phyloP scores from a whole-genome alignment of 2,797 vertebrate genomes.

The Eulemur albifrons region DNA sequence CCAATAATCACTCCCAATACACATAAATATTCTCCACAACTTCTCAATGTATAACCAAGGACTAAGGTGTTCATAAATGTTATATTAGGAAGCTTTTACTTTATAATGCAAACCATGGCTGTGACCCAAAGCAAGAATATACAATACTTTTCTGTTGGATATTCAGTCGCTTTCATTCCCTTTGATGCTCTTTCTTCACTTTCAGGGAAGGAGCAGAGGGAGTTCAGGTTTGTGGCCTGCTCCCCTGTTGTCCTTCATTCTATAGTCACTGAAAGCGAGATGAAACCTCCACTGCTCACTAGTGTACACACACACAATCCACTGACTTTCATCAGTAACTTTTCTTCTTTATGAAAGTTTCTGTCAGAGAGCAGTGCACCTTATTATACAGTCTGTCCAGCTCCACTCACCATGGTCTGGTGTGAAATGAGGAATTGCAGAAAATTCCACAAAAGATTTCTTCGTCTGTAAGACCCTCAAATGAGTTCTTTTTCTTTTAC shows the following conservation, averaged over 20 bases:
- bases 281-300: conserved; percentile 67
- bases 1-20: neutral
- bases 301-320: conserved; percentile 42
- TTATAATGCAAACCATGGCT: conserved; percentile 80
- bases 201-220: conserved; percentile 82
- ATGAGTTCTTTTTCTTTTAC: conserved; percentile 84
- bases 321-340: conserved; percentile 83
- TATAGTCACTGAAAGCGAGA: conserved; percentile 78
- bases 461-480: conserved; percentile 68
- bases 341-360: conserved; percentile 80
- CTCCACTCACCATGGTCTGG: conserved; percentile 54
- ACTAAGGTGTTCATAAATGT: conserved; percentile 83
- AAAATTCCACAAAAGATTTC: conserved; percentile 76
- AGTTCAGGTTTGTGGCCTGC: conserved; percentile 78
- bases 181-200: conserved; percentile 87
- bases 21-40: conserved; percentile 42
- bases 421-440: conserved; percentile 66
- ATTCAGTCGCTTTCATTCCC: conserved; percentile 85
- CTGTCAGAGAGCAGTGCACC: conserved; percentile 65
- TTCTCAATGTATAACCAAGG: conserved; percentile 63
- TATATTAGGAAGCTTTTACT: conserved; percentile 84
- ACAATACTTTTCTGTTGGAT: conserved; percentile 81
- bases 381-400: conserved; percentile 79
- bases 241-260: conserved; percentile 83
- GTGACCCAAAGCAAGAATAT: conserved; percentile 84